Evolutionary conservation across 2,888 invertebrate species (phyloP).

Genomic region (Eubasilissa splendida): DNA sequence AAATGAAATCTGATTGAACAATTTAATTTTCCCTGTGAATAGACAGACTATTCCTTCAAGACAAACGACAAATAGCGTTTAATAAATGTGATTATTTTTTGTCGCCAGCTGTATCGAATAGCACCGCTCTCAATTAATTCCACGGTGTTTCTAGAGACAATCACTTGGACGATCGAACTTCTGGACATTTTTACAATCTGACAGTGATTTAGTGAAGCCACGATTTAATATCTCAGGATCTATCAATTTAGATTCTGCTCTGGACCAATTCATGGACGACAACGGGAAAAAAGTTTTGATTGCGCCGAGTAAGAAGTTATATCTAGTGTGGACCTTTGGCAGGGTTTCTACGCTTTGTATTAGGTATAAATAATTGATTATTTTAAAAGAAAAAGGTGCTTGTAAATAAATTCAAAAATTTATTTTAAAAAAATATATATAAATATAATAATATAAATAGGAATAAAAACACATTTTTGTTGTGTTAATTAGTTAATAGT

Average conservation of each 20-base stretch:
- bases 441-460: too few relatives aligned
- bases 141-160: background rate
- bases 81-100: background rate
- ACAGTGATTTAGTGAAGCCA: background rate
- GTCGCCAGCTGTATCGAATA: background rate
- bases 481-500: too few relatives aligned
- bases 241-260: background rate
- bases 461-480: too few relatives aligned
- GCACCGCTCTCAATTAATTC: background rate
- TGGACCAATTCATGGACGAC: background rate
- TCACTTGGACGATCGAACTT: background rate
- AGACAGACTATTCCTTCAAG: background rate
- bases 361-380: too few relatives aligned
- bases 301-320: too few relatives aligned
- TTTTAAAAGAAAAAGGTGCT: too few relatives aligned
- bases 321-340: too few relatives aligned
- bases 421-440: too few relatives aligned
- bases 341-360: too few relatives aligned
- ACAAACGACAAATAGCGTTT: background rate
- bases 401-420: too few relatives aligned
- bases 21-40: too few relatives aligned
- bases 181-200: conserved; percentile 12
- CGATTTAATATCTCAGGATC: background rate
- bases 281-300: background rate
- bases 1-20: too few relatives aligned